These are phyloP conservation scores for Galaxea fascicularis DNA, from an alignment of 92 coral and sea anemone genomes.

Conservation along the genomic window DNA sequence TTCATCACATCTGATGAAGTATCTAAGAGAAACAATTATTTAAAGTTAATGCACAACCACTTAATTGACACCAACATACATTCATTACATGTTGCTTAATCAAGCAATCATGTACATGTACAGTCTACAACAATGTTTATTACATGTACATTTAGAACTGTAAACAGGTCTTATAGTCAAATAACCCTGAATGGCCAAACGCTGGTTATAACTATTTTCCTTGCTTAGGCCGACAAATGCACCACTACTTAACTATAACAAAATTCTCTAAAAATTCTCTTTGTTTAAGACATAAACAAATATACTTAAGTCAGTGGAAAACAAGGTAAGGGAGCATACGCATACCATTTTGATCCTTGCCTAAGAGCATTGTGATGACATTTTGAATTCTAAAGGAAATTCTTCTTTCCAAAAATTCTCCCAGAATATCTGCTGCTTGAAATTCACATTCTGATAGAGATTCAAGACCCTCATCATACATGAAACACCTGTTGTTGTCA, in stretches of 20 bases:
- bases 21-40: background rate
- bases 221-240: too few relatives aligned
- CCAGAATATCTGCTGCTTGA: conserved; percentile 38
- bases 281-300: background rate
- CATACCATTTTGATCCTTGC: conserved; percentile 26
- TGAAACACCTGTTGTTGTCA: conserved; percentile 25
- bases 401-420: conserved; percentile 50
- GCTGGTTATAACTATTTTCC: too few relatives aligned
- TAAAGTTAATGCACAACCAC: too few relatives aligned
- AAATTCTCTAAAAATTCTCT: too few relatives aligned
- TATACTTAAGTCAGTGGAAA: background rate
- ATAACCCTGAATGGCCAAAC: too few relatives aligned
- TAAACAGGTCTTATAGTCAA: too few relatives aligned
- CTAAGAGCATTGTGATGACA: conserved; percentile 23
- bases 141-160: too few relatives aligned
- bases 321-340: background rate
- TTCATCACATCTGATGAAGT: conserved; percentile 8
- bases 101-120: too few relatives aligned
- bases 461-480: conserved; percentile 41
- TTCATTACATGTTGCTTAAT: too few relatives aligned
- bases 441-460: conserved; percentile 31
- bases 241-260: too few relatives aligned
- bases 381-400: conserved; percentile 78
- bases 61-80: too few relatives aligned
- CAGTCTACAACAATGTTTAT: too few relatives aligned